A percentile compares a stretch with the other conserved stretches of the same genome.
Conservation (phyloP, 2,113 vertebrate species). For the Struthidea cinerea region DNA sequence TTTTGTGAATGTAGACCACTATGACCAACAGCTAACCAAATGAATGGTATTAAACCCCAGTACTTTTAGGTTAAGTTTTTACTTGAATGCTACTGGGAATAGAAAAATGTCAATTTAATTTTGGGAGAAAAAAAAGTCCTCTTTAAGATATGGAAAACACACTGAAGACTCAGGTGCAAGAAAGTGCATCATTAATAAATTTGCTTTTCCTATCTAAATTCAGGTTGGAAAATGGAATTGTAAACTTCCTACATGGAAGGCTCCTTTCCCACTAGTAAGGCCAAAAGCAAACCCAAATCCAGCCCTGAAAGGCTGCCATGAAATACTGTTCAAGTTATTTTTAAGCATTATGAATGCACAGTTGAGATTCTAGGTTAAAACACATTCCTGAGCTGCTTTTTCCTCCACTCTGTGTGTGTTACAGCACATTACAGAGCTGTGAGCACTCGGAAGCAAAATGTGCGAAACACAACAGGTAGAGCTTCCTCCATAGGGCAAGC, state of each 20-base stretch:
- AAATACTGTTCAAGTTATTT: neutral
- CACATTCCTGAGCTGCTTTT: neutral
- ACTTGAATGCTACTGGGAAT: accelerated
- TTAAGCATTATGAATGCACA: neutral
- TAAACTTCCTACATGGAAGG: neutral
- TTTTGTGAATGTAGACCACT: accelerated
- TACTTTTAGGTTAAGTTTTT: neutral
- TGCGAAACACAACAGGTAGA: neutral
- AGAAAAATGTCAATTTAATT: neutral
- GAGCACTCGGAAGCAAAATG: neutral
- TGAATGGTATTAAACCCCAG: neutral
- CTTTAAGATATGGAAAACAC: neutral
- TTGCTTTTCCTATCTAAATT: neutral
- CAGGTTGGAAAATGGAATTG: neutral
- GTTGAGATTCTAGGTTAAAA: neutral
- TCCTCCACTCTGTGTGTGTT: neutral
- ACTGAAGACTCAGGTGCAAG: neutral
- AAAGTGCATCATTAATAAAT: neutral
- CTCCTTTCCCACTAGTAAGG: neutral
- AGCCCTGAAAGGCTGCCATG: neutral
- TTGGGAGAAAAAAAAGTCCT: neutral
- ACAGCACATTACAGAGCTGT: neutral
- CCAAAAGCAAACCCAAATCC: neutral
- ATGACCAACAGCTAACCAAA: neutral
- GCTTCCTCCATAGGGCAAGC: neutral